Base-by-base conservation (phyloP, 2,888 invertebrate genomes). In the Ichneumon xanthorius region DNA sequence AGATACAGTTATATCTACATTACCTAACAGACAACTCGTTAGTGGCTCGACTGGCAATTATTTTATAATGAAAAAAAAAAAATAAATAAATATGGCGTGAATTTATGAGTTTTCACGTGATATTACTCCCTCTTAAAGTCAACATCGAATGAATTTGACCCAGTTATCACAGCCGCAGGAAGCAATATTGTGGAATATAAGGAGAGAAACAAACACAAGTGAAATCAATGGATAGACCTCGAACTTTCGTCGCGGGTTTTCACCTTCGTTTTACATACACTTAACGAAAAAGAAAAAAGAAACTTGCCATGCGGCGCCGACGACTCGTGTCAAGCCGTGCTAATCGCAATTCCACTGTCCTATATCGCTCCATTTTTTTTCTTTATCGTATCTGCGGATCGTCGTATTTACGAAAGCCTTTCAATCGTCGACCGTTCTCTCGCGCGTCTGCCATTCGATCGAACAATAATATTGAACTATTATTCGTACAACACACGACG, bases 91-190 rank as follows among this genome's bases (percentile, higher is more conserved):
- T 90, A 92, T 92, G 93, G 93, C 93, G 92, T 93, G 92, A 92
- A 92, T 84, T 88, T 89, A 83, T 92, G 92, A 92, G 92, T 91
- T 91, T 90, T 91, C 91, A 93, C 91, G 91, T 92, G 92, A 93
- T 90, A 93, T 93, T 93, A 93, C 91, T 92, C 92, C 93, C 92
- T 91, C 93, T 92, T 91, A 93, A 91, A 93, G 92, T 93, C 92
- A 93, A 93, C 93, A 93, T 93, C 93, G 91, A 90, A 89, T 90
- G 88, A 89, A 88, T 90, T 90, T 92, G 92, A 91, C 91, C 86
- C 92, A 90, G 89, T 89, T 90, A 92, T 93, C 93, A 93, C 93
- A 93, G 93, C 92, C 93, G 93, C 90, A 91, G 92, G 92, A 93
- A 93, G 93, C 93, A 93, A 93, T 92, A 92, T 91, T 92, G 90